These are phyloP conservation scores for Dromius quadrimaculatus DNA, from an alignment of 2,888 invertebrate species.

Conservation along the genomic window DNA sequence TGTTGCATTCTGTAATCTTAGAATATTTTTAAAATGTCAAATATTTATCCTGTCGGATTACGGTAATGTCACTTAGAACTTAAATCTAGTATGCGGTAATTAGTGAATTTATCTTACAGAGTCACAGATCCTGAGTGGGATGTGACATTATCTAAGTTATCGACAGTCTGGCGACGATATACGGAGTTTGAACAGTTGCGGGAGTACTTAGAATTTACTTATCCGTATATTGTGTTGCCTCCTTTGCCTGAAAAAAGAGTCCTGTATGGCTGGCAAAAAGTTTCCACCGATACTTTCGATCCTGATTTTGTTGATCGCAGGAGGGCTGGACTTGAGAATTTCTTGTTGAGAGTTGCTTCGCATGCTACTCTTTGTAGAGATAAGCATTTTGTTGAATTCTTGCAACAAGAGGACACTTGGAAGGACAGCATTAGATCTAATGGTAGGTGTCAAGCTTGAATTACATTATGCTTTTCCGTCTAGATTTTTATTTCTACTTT, in stretches of 20 bases:
- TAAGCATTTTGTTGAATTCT: slow-evolving; percentile 80
- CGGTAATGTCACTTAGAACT: slow-evolving; percentile 47
- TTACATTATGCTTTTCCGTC: background rate
- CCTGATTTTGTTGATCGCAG: slow-evolving; percentile 88
- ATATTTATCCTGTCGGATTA: slow-evolving; percentile 53
- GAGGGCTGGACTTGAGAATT: slow-evolving; percentile 85
- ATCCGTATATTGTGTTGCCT: slow-evolving; percentile 84
- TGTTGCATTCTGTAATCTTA: slow-evolving; percentile 48
- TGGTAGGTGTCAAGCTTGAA: no score
- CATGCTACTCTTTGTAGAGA: slow-evolving; percentile 81
- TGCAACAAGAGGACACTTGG: slow-evolving; percentile 85
- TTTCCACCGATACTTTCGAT: slow-evolving; percentile 82
- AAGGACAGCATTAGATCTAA: slow-evolving; percentile 81
- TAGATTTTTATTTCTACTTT: no score
- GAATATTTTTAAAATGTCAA: slow-evolving; percentile 50
- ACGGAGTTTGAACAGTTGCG: slow-evolving; percentile 87
- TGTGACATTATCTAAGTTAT: slow-evolving; percentile 72
- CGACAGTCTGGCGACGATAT: slow-evolving; percentile 83
- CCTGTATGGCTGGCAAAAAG: slow-evolving; percentile 83
- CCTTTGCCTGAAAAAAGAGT: slow-evolving; percentile 85
- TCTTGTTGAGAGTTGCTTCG: slow-evolving; percentile 79
- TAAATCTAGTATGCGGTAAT: slow-evolving; percentile 44
- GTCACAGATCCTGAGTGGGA: slow-evolving; percentile 75
- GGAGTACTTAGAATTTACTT: slow-evolving; percentile 81
- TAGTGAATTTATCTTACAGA: slow-evolving; percentile 66